Evolutionary conservation across 2,113 vertebrate genomes (phyloP).

Genomic region (Saguinus midas): DNA sequence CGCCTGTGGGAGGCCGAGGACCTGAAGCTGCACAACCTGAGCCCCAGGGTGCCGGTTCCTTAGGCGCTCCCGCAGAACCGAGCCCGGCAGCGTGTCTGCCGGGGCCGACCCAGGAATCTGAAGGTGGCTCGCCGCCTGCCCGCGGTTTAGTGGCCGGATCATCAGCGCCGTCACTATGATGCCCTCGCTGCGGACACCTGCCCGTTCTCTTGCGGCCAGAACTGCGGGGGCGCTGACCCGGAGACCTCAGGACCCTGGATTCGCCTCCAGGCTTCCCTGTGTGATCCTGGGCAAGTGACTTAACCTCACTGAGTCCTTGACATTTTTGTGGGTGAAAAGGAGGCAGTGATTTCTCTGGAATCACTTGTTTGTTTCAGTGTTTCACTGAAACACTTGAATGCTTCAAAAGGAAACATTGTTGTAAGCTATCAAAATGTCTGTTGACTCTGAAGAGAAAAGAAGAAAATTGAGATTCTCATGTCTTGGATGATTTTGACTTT

Average conservation of each 20-base stretch:
- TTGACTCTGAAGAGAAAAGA: neutral
- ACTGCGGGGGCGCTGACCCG: neutral
- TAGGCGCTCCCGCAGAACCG: neutral
- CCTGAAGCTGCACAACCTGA: constrained; percentile 48
- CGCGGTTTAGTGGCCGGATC: neutral
- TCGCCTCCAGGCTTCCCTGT: neutral
- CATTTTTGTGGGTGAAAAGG: neutral
- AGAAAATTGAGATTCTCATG: neutral
- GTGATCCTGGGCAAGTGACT: constrained; percentile 1
- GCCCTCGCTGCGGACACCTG: neutral
- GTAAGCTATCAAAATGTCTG: neutral
- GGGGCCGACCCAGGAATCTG: neutral
- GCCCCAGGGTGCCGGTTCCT: constrained; percentile 27
- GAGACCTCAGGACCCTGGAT: neutral
- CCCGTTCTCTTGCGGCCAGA: neutral
- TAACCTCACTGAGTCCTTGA: neutral
- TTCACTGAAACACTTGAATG: too few relatives aligned
- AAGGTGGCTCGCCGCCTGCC: neutral
- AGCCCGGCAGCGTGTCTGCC: neutral
- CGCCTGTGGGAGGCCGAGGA: neutral
- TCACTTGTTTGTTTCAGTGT: too few relatives aligned
- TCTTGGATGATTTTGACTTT: neutral
- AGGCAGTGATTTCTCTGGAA: neutral
- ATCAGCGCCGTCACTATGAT: constrained; percentile 44
- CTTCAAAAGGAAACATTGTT: neutral